Evolutionary conservation across 2,113 vertebrate genomes (phyloP).

Genomic region (Nothoprocta perdicaria): DNA sequence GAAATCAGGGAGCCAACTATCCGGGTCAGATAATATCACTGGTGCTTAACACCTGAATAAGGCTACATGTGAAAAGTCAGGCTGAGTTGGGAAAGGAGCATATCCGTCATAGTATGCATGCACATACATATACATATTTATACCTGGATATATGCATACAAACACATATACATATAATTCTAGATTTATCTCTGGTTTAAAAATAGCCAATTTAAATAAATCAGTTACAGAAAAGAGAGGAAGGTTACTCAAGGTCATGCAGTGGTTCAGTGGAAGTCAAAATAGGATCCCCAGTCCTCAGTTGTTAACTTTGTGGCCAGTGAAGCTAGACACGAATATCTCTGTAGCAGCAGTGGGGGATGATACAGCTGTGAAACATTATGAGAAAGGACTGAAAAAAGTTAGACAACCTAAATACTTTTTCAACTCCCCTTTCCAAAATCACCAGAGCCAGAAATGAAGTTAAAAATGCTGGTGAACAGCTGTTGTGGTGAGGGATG

Average conservation of each 20-base stretch:
- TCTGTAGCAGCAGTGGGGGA: neutral
- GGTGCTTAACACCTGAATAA: no score
- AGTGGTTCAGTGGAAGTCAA: neutral
- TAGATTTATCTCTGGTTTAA: neutral
- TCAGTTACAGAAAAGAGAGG: neutral
- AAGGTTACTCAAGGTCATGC: neutral
- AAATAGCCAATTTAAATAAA: neutral
- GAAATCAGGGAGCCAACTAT: no score
- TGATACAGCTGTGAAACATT: neutral
- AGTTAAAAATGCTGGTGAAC: slow-evolving; percentile 8
- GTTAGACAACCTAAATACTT: neutral
- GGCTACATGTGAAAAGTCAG: no score
- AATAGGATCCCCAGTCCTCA: neutral
- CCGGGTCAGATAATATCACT: no score
- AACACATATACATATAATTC: neutral
- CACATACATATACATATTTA: neutral
- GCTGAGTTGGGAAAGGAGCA: no score
- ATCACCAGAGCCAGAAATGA: neutral
- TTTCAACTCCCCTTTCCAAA: neutral
- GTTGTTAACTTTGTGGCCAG: neutral
- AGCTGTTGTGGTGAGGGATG: slow-evolving; percentile 15
- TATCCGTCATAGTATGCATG: neutral
- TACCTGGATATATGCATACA: neutral
- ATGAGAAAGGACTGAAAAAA: neutral
- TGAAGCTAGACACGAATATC: neutral